Base-by-base conservation (phyloP, 2,113 vertebrate species). In the Dinomys branickii region DNA sequence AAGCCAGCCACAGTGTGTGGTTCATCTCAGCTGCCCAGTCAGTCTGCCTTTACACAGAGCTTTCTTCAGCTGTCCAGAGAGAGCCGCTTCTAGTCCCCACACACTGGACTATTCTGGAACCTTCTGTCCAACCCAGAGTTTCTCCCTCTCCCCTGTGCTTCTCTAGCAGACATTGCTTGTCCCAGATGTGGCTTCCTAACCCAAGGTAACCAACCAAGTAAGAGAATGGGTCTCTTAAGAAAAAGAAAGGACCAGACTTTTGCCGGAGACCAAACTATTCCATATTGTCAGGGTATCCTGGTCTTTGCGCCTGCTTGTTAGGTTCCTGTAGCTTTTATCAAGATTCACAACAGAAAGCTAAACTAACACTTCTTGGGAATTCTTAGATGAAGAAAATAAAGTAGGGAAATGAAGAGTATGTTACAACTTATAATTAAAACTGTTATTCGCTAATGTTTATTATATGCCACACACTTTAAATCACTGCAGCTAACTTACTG, bases 1-100 rank as follows among this genome's bases (percentile, higher is more conserved):
- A 71, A 63, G 22, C 78, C 38, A 30, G 8, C 63, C 38, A 35
- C 41, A 65, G 20, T 12, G 1, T 26, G 75, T 50, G 67, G 41
- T 89, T 73, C 50, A 47, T 28, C 33, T 75, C 52, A 44, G 1
- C 58, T 38, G 69, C 26, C 19, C 58, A 67, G 44, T 22, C 47
- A 73, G 63, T 2, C 65, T 75, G 13, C 47, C 59, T 84, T 90
- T n/a, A 80, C 33, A 35, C 61, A 63, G 26, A 16, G 12, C n/a
- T 59, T 90, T 78, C 85, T 61, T 67, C 12, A 41, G 0, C 8
- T 41, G 17, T 83, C 50, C 41, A 35, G 41, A 59, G 13, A 71
- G 28, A 58, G 4, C 28, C 71, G 35, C 16, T 12, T 44, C 61
- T 0, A 0, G 19, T 24, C 17, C 4, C 41, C 44, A 3, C 19